phyloP scores from a whole-genome alignment of 2,888 invertebrate genomes.

The Drepana falcataria region DNA sequence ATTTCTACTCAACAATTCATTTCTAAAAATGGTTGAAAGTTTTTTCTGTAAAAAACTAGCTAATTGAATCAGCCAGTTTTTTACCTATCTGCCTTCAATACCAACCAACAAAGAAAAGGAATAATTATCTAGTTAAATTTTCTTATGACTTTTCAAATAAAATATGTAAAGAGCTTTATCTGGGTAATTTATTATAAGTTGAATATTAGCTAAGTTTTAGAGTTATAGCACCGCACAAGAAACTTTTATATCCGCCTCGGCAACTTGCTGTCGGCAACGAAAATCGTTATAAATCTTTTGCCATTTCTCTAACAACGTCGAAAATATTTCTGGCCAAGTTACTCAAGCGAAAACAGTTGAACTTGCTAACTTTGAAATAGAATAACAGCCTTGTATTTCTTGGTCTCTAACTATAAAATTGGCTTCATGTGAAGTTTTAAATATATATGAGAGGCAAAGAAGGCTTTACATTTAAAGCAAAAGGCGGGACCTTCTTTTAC shows the following conservation, averaged over 20 bases:
- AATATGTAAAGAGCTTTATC: conserved; percentile 47
- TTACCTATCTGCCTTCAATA: no score
- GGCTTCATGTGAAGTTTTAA: conserved; percentile 7
- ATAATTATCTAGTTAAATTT: conserved; percentile 4
- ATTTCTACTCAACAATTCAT: no score
- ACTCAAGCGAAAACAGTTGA: conserved; percentile 31
- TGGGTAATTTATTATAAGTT: conserved; percentile 48
- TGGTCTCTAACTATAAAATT: conserved; percentile 25
- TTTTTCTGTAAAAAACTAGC: no score
- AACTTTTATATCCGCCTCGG: conserved; percentile 41
- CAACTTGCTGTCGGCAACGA: conserved; percentile 42
- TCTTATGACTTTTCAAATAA: conserved; percentile 31
- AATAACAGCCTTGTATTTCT: conserved; percentile 15
- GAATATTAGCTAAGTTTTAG: conserved; percentile 55
- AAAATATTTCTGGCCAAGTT: conserved; percentile 38
- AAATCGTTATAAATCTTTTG: conserved; percentile 54
- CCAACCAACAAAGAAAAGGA: no score
- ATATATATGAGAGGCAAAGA: no score
- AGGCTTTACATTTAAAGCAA: no score
- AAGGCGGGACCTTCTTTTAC: no score
- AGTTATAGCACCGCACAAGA: conserved; percentile 44
- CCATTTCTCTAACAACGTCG: conserved; percentile 38
- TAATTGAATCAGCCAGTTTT: no score
- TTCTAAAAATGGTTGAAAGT: no score
- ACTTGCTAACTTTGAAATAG: conserved; percentile 25